These are phyloP conservation scores for Procapra przewalskii DNA, from an alignment of 2,113 vertebrate genomes.

Conservation along the genomic window DNA sequence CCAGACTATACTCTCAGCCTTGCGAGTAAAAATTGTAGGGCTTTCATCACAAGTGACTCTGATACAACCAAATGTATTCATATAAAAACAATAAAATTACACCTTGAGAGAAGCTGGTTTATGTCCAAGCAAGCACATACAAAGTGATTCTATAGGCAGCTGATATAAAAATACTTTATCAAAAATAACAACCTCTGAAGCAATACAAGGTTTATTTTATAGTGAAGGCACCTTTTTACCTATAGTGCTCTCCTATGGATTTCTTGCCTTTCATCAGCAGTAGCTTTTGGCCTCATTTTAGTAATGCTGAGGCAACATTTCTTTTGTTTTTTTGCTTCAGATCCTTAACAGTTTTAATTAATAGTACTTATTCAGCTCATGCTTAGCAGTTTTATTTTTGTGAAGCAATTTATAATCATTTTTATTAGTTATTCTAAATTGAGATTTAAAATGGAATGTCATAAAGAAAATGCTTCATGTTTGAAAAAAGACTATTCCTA, in stretches of 20 bases:
- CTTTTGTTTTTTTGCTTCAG: conserved; percentile 1
- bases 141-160: neutral
- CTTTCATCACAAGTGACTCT: neutral
- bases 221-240: neutral
- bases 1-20: neutral
- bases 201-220: neutral
- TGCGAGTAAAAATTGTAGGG: neutral
- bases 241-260: neutral
- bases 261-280: neutral
- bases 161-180: neutral
- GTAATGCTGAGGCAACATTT: conserved; percentile 32
- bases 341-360: conserved; percentile 55
- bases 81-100: conserved; percentile 16
- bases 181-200: neutral
- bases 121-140: neutral
- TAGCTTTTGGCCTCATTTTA: conserved; percentile 40
- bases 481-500: conserved; percentile 39
- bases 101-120: conserved; percentile 13
- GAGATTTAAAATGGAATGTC: conserved; percentile 53
- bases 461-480: conserved; percentile 42
- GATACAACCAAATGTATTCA: neutral
- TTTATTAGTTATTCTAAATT: conserved; percentile 64
- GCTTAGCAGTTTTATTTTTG: conserved; percentile 65
- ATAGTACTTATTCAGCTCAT: conserved; percentile 46
- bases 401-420: conserved; percentile 62